Percentiles rank a stretch among this genome's conserved stretches.
Evolutionary conservation across 2,797 vertebrate genomes (phyloP).

Genomic region (Mormyrops attenuatus): DNA sequence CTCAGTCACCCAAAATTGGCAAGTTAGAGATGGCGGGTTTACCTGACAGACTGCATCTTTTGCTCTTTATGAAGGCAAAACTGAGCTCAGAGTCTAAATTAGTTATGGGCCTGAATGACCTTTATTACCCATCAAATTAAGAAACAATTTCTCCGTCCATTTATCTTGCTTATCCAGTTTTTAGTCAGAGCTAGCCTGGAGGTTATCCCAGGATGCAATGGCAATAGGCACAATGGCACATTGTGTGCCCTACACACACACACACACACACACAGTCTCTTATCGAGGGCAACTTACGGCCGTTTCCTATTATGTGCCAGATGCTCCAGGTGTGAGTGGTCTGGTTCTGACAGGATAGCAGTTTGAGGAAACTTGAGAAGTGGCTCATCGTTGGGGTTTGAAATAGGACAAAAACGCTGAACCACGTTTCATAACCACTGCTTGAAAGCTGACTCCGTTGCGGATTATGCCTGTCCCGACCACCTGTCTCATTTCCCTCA

Average conservation of each 20-base stretch:
- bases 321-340: not conserved
- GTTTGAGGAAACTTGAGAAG: not conserved
- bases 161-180: not conserved
- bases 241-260: not conserved
- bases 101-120: not conserved
- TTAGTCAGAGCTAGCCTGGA: not conserved
- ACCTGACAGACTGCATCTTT: not conserved
- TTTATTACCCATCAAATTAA: not conserved
- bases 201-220: not conserved
- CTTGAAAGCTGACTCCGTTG: not conserved
- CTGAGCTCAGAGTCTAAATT: not conserved
- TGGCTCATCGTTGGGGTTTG: not conserved
- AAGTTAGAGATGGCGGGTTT: not conserved
- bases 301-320: not conserved
- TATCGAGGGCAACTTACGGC: not conserved
- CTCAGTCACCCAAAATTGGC: not conserved
- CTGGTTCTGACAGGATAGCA: not conserved
- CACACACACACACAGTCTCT: not conserved
- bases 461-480: not conserved
- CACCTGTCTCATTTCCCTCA: not conserved
- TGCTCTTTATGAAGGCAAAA: not conserved
- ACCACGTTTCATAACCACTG: not conserved
- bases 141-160: not conserved
- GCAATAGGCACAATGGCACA: not conserved
- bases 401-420: not conserved